Conservation (phyloP, 30 jellyfish, hydroid and myxozoan species). For the Clytia hemisphaerica region DNA sequence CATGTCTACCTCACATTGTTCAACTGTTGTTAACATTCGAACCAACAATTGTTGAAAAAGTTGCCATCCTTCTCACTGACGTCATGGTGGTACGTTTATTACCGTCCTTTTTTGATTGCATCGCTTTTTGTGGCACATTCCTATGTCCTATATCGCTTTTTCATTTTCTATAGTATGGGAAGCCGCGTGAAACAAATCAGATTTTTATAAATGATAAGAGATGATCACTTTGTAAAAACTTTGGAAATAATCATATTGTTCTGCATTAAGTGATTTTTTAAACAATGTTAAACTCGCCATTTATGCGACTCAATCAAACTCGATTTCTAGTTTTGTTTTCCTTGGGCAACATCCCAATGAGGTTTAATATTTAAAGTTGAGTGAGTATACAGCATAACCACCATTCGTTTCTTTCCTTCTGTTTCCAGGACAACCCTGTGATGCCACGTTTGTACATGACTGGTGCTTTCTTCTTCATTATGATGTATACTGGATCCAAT, state of each 20-base stretch:
- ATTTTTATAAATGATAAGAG: too few species aligned
- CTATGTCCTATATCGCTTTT: too few species aligned
- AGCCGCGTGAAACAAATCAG: too few species aligned
- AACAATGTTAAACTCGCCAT: too few species aligned
- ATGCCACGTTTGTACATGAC: slow-evolving; percentile 87
- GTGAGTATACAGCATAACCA: neutral
- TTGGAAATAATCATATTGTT: too few species aligned
- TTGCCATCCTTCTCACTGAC: slow-evolving; percentile 59
- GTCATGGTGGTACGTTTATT: slow-evolving; percentile 59
- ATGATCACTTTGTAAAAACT: too few species aligned
- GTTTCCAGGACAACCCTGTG: slow-evolving; percentile 85
- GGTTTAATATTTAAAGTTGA: neutral
- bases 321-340: too few species aligned
- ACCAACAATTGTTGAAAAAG: slow-evolving; percentile 90
- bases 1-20: slow-evolving; percentile 96
- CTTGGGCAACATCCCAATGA: too few species aligned
- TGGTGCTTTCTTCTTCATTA: slow-evolving; percentile 83
- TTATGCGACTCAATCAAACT: too few species aligned
- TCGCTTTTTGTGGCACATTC: too few species aligned
- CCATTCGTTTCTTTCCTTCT: neutral
- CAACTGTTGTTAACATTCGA: slow-evolving; percentile 89
- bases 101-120: neutral
- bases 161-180: too few species aligned
- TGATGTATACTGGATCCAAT: slow-evolving; percentile 99
- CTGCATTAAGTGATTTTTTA: too few species aligned